These are phyloP conservation scores for Penaeus monodon DNA, from an alignment of 2,888 invertebrate species.

Conservation along the genomic window DNA sequence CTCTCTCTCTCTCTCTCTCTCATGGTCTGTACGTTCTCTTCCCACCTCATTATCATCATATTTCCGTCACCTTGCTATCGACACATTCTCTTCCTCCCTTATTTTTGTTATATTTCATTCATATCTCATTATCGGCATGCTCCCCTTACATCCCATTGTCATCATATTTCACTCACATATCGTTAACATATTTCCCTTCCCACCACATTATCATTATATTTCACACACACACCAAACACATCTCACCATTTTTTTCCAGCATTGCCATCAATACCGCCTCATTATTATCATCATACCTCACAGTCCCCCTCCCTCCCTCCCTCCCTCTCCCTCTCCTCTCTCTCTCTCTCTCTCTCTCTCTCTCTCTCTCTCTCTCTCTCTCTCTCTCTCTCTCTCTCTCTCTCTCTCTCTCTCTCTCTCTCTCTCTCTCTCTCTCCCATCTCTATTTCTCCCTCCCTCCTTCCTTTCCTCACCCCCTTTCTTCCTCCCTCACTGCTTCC, in stretches of 20 bases:
- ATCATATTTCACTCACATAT: background rate
- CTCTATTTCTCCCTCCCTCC: background rate
- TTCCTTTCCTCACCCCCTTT: background rate
- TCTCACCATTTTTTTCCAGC: background rate
- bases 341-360: no score
- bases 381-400: background rate
- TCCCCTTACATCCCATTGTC: background rate
- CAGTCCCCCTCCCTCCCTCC: background rate
- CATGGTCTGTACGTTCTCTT: no score
- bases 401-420: background rate
- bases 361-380: background rate
- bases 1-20: no score
- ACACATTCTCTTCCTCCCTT: background rate
- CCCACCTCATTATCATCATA: no score
- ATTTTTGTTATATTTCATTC: background rate
- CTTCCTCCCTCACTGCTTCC: background rate
- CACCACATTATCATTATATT: background rate
- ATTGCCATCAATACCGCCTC: no score
- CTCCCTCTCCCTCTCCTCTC: background rate
- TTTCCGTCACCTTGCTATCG: background rate
- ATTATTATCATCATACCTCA: background rate
- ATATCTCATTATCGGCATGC: background rate
- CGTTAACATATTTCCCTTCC: background rate
- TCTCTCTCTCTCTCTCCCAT: background rate
- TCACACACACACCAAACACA: background rate